Percentiles rank a stretch among this genome's conserved stretches.
Evolutionary conservation across 35 echinoderm and acorn worm genomes (phyloP).

Genomic region (Apostichopus parvimensis): DNA sequence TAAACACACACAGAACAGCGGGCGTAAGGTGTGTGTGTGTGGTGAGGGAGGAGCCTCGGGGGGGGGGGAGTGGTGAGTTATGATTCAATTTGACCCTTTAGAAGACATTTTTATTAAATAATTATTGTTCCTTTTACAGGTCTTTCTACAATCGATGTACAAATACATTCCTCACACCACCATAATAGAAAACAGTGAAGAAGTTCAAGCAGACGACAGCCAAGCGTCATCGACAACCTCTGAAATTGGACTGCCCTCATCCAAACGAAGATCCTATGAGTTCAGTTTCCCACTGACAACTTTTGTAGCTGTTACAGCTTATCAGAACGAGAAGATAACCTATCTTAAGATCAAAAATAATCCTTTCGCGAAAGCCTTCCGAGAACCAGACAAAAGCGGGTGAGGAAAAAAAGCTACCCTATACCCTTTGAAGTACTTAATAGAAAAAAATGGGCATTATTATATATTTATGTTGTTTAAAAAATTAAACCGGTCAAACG

Average conservation of each 20-base stretch:
- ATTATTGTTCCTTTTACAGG: conserved; percentile 13
- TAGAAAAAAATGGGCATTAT: too few species aligned
- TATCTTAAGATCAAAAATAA: conserved; percentile 96
- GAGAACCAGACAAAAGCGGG: conserved; percentile 79
- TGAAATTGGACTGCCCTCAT: neutral
- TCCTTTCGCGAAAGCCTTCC: conserved; percentile 93
- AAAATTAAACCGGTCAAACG: too few species aligned
- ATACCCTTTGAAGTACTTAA: too few species aligned
- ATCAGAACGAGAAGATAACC: conserved; percentile 92
- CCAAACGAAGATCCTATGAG: neutral
- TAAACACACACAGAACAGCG: too few species aligned
- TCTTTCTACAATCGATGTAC: conserved; percentile 94
- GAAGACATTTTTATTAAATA: too few species aligned
- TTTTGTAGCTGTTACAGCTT: conserved; percentile 91
- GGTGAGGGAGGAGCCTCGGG: too few species aligned
- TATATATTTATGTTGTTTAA: too few species aligned
- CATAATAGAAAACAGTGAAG: conserved; percentile 31
- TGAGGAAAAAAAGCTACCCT: conserved; percentile 41
- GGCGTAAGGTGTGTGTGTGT: too few species aligned
- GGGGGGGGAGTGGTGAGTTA: too few species aligned
- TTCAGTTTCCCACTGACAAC: conserved; percentile 62
- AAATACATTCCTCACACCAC: conserved; percentile 82
- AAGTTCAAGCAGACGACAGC: neutral
- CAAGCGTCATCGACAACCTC: neutral
- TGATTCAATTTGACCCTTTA: too few species aligned